Evolutionary conservation across 2,797 vertebrate species (phyloP).

Genomic region (Pterois miles): DNA sequence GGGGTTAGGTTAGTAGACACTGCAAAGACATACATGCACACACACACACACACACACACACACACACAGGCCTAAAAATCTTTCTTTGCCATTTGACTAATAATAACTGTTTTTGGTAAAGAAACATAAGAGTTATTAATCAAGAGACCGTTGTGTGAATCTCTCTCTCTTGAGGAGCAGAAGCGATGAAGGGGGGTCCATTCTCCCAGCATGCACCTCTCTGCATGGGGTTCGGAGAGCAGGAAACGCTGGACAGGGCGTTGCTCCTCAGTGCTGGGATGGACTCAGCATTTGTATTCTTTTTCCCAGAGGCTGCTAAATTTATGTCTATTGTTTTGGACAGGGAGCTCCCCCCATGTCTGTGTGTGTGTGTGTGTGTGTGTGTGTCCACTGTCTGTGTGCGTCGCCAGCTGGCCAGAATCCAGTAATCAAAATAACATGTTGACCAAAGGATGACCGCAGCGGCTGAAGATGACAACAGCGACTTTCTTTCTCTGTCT

Average conservation of each 20-base stretch:
- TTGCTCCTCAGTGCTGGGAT: conserved; percentile 81
- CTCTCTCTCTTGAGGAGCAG: neutral
- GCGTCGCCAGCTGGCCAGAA: conserved; percentile 66
- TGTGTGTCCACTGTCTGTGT: conserved; percentile 26
- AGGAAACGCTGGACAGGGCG: conserved; percentile 84
- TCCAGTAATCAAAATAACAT: conserved; percentile 89
- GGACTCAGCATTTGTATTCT: conserved; percentile 78
- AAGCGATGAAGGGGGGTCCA: neutral
- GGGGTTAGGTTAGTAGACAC: no score
- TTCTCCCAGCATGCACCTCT: conserved; percentile 39
- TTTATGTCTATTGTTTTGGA: conserved; percentile 77
- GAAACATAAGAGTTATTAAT: no score
- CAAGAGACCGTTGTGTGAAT: no score
- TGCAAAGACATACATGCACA: no score
- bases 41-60: no score
- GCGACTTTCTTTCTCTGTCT: conserved; percentile 75
- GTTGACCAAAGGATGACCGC: conserved; percentile 84
- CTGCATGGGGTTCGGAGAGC: conserved; percentile 56
- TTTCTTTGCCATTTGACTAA: no score
- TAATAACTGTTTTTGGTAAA: no score
- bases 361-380: conserved; percentile 27
- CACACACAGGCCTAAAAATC: no score
- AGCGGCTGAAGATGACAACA: conserved; percentile 76
- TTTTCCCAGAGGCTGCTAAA: conserved; percentile 78
- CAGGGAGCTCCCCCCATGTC: conserved; percentile 39